Percentiles rank a stretch among this genome's conserved stretches.
phyloP scores from a whole-genome alignment of 2,113 vertebrate species.

The Numida meleagris region DNA sequence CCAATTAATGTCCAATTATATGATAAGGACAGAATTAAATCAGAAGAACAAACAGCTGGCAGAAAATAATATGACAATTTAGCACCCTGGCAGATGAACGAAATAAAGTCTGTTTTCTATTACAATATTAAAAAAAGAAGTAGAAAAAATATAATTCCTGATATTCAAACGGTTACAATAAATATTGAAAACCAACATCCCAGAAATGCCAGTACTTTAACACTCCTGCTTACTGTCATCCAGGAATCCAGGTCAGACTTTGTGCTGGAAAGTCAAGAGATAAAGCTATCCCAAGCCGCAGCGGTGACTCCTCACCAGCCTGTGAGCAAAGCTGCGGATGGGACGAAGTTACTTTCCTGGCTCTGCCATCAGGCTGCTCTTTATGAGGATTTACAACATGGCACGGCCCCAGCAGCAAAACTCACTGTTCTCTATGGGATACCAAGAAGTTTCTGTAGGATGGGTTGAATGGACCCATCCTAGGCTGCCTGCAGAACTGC shows the following conservation, averaged over 20 bases:
- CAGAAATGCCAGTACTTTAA: not conserved
- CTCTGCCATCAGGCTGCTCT: not conserved
- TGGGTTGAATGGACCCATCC: not conserved
- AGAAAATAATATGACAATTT: not conserved
- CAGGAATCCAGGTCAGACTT: not conserved
- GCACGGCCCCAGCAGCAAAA: not conserved
- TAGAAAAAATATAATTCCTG: not conserved
- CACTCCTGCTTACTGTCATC: not conserved
- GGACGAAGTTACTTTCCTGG: not conserved
- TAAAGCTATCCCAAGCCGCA: not conserved
- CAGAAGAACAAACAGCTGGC: not conserved
- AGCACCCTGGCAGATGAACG: not conserved
- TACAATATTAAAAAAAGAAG: not conserved
- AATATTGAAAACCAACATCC: not conserved
- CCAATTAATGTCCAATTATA: constrained; percentile 6
- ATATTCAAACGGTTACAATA: not conserved
- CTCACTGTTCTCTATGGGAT: rapidly evolving
- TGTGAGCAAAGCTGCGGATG: no score
- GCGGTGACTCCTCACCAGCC: rapidly evolving
- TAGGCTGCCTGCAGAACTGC: not conserved
- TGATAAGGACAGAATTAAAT: constrained; percentile 28
- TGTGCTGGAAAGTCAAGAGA: not conserved
- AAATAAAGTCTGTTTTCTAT: constrained; percentile 9
- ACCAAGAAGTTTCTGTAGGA: not conserved
- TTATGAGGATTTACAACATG: not conserved